Base-by-base conservation (phyloP, 1,140 invertebrate genomes). In the Oryctes rhinoceros region DNA sequence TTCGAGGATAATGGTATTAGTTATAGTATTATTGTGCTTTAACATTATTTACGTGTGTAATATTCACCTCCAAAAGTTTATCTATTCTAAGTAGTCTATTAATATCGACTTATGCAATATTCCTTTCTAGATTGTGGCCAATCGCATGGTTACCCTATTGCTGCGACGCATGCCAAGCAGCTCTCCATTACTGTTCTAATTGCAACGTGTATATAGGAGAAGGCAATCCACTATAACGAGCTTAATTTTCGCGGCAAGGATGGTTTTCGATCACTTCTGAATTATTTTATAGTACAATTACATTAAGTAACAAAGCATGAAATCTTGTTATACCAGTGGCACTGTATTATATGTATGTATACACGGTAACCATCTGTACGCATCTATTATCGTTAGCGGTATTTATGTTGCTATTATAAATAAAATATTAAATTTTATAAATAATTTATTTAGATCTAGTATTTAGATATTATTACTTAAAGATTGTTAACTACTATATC, bases 171-270 rank as follows among this genome's bases (percentile, higher is more conserved):
- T 76, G 74, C 18, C 74, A 76, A 76, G 44, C 37, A 44, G 44
- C 44, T 10, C 74, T 20, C 15, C 74, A 76, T 76, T 76, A 76
- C 30, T 76, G 74, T 18, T 37, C 35, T 37, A 47, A 47, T 47
- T 76, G 74, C 18, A 76, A 76, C n/a, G 74, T 35, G 39, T 76
- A 76, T 18, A 76, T 76, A 37, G 74, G 74, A 37, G 74, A 76
- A 39, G 65, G 65, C 18, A 67, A 20, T 30, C 65, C 2, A 67
- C 65, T 67, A 18, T 67, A 18, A 67, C 0, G 13, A 53, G 49
- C 53, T 59, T 7, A 6, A 15, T 59, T 59, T 18, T 18, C 15
- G 3, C 15, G 15, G 4, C 15, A 59, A 59, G 53, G 53, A 59
- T n/a, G 53, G 2, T 59, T 59, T 15, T 18, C 9, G 6, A n/a